phyloP scores from a whole-genome alignment of 2,797 vertebrate species.

The Xenentodon cancila region DNA sequence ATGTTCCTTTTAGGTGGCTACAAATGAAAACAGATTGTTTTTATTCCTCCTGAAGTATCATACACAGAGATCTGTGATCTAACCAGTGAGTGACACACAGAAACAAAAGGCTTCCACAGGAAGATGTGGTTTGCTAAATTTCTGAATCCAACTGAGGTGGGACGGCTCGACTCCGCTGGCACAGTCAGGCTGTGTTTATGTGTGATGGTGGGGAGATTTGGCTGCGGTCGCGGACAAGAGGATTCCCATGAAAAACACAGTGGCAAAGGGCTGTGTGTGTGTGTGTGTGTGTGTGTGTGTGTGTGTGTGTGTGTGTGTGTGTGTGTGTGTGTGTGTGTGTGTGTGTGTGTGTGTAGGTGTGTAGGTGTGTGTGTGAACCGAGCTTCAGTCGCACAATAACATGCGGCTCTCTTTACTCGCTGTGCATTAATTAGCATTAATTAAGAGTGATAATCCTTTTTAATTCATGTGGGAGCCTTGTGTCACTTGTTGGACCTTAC shows the following conservation, averaged over 20 bases:
- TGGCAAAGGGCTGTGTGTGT: conserved; percentile 18
- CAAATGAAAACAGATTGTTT: too few species aligned
- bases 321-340: too few species aligned
- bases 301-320: conserved; percentile 8
- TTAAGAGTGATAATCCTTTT: conserved; percentile 75
- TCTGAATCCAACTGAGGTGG: too few species aligned
- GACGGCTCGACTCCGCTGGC: neutral
- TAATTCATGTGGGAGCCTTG: conserved; percentile 69
- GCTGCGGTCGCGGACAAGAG: conserved; percentile 1
- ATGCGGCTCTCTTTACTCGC: conserved; percentile 62
- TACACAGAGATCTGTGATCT: too few species aligned
- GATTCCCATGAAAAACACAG: conserved; percentile 15
- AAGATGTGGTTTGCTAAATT: too few species aligned
- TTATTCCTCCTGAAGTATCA: too few species aligned
- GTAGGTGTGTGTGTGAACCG: neutral
- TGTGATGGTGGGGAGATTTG: conserved; percentile 1
- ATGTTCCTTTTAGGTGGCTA: too few species aligned
- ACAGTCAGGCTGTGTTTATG: conserved; percentile 8
- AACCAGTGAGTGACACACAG: too few species aligned
- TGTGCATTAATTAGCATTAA: conserved; percentile 82
- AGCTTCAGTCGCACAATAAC: conserved; percentile 60
- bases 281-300: conserved; percentile 25
- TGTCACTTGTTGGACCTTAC: conserved; percentile 77
- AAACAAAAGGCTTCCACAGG: too few species aligned
- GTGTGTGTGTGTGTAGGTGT: too few species aligned